A percentile compares a stretch with the other conserved stretches of the same genome.
These are phyloP conservation scores for Zosterops lateralis DNA, from an alignment of 2,113 vertebrate genomes.

Conservation along the genomic window DNA sequence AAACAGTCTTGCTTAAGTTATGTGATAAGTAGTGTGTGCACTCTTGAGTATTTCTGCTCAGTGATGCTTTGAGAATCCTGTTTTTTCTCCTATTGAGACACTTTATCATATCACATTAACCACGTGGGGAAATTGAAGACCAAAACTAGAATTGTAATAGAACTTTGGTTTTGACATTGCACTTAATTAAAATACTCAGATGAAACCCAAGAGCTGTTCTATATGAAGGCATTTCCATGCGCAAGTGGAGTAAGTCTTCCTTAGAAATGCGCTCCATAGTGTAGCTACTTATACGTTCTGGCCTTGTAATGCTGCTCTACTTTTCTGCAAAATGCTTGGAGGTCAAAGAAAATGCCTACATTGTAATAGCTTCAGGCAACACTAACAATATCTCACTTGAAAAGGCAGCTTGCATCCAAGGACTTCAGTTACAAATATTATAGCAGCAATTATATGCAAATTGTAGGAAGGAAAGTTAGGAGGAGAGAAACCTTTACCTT, in stretches of 20 bases:
- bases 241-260: neutral
- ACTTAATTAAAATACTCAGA: neutral
- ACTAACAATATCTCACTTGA: neutral
- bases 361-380: neutral
- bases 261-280: neutral
- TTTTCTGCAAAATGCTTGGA: neutral
- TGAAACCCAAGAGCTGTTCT: neutral
- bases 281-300: neutral
- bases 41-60: conserved; percentile 6
- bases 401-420: neutral
- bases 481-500: neutral
- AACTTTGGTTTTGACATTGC: neutral
- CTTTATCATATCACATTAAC: neutral
- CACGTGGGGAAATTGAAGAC: neutral
- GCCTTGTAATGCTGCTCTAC: neutral
- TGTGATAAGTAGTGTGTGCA: neutral
- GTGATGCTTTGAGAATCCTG: neutral
- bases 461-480: neutral
- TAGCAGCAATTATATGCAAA: neutral
- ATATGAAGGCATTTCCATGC: neutral
- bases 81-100: neutral
- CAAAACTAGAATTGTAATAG: neutral
- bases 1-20: neutral
- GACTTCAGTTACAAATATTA: neutral
- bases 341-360: neutral